Percentiles rank a stretch among this genome's conserved stretches.
phyloP scores from a whole-genome alignment of 2,888 invertebrate genomes.

The Herminia tarsipennalis region DNA sequence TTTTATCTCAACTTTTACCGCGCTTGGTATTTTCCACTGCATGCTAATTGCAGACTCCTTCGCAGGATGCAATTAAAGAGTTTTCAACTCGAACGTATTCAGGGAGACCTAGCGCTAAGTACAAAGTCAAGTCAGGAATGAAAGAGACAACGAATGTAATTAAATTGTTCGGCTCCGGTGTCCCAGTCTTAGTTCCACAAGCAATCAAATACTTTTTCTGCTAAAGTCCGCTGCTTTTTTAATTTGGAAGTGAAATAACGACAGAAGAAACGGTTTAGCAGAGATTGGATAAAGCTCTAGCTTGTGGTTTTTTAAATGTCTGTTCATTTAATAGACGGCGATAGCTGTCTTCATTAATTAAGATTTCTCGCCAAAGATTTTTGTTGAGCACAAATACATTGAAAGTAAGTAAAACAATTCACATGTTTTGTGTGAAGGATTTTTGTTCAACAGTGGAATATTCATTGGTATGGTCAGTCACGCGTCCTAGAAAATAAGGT shows the following conservation, averaged over 20 bases:
- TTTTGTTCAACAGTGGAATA: no score
- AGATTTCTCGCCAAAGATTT: no score
- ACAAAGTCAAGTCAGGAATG: conserved; percentile 59
- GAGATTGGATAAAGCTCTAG: conserved; percentile 37
- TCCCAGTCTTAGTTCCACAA: conserved; percentile 56
- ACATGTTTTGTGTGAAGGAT: no score
- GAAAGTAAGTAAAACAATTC: no score
- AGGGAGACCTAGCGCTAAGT: conserved; percentile 47
- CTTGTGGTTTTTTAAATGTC: conserved; percentile 35
- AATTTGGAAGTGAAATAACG: conserved; percentile 50
- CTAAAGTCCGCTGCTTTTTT: conserved; percentile 57
- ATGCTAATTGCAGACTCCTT: conserved; percentile 69
- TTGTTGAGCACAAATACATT: no score
- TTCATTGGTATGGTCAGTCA: no score
- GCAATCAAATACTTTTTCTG: conserved; percentile 69
- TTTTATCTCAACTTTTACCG: conserved; percentile 55
- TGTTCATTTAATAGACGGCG: conserved; percentile 24
- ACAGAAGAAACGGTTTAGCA: conserved; percentile 42
- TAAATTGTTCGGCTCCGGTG: conserved; percentile 72
- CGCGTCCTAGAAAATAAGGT: no score
- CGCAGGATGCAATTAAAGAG: conserved; percentile 70
- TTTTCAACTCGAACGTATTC: conserved; percentile 63
- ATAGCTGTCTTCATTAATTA: no score
- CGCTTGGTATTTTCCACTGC: conserved; percentile 55
- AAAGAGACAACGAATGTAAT: conserved; percentile 71